phyloP scores from a whole-genome alignment of 2,797 vertebrate genomes.

The Thaleichthys pacificus region DNA sequence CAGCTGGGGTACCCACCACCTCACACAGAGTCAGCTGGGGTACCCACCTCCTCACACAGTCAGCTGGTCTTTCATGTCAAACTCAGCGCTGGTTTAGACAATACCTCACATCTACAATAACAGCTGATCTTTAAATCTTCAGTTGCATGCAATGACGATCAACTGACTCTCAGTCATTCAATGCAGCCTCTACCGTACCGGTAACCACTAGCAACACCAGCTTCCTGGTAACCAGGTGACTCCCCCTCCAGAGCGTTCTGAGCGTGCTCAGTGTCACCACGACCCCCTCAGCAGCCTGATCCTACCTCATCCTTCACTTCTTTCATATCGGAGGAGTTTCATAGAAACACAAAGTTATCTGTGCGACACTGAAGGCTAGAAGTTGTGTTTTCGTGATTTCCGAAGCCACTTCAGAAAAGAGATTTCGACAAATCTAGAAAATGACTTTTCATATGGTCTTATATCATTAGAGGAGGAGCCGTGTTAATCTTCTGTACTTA shows the following conservation, averaged over 20 bases:
- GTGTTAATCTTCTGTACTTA: slow-evolving; percentile 15
- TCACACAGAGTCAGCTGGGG: too few species aligned
- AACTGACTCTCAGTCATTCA: slow-evolving; percentile 14
- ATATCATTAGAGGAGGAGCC: slow-evolving; percentile 10
- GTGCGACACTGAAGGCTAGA: slow-evolving; percentile 17
- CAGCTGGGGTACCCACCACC: too few species aligned
- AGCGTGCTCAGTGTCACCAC: not conserved
- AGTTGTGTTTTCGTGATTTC: slow-evolving; percentile 37
- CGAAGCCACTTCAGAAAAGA: slow-evolving; percentile 14
- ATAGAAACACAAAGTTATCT: not conserved
- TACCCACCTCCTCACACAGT: too few species aligned
- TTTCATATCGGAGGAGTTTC: slow-evolving; percentile 4
- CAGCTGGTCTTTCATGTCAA: not conserved
- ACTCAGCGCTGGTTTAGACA: slow-evolving; percentile 10
- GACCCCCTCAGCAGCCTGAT: too few species aligned
- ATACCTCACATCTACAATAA: not conserved
- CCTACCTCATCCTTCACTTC: too few species aligned
- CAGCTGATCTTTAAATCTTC: not conserved
- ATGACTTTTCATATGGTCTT: slow-evolving; percentile 13
- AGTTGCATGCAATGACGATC: not conserved
- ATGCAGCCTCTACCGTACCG: slow-evolving; percentile 2
- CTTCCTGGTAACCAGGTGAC: not conserved
- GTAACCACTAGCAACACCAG: slow-evolving; percentile 19
- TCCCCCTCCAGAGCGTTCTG: not conserved
- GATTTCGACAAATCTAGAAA: slow-evolving; percentile 20